Conservation (phyloP, 2,113 vertebrate genomes). For the Clarias magur region DNA sequence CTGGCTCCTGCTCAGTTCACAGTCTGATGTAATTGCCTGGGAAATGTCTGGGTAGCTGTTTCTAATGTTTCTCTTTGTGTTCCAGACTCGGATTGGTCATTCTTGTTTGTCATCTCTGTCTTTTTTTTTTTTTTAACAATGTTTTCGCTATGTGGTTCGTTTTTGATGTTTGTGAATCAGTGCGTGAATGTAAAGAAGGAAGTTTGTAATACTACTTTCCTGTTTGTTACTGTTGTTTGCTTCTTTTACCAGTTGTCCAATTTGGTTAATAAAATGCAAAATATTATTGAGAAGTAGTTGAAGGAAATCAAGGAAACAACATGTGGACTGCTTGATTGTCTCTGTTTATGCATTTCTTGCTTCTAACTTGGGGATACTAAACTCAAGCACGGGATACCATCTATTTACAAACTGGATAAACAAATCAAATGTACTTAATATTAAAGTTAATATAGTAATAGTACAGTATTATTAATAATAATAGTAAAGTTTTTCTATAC, state of each 20-base stretch:
- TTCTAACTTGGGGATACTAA: background rate
- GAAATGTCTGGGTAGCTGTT: conserved; percentile 53
- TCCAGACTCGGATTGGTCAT: conserved; percentile 54
- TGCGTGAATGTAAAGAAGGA: conserved; percentile 65
- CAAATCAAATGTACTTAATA: background rate
- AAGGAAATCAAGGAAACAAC: conserved; percentile 63
- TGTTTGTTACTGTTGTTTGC: conserved; percentile 63
- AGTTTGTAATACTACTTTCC: conserved; percentile 73
- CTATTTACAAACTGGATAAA: background rate
- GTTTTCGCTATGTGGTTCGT: conserved; percentile 47
- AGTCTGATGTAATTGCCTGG: conserved; percentile 49
- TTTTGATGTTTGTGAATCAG: conserved; percentile 53
- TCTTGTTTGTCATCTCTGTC: conserved; percentile 59
- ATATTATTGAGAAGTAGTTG: conserved; percentile 66
- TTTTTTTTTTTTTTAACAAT: conserved; percentile 52
- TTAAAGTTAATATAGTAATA: no score
- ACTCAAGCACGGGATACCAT: background rate
- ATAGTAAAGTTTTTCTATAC: no score
- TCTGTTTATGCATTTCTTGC: conserved; percentile 8
- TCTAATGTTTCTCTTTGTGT: conserved; percentile 42
- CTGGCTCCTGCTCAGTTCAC: conserved; percentile 56
- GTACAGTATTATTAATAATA: no score
- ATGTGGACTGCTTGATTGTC: conserved; percentile 58
- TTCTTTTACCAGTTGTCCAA: conserved; percentile 61
- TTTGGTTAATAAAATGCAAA: conserved; percentile 72